These are phyloP conservation scores for Suricata suricatta DNA, from an alignment of 2,113 vertebrate species.

Conservation along the genomic window DNA sequence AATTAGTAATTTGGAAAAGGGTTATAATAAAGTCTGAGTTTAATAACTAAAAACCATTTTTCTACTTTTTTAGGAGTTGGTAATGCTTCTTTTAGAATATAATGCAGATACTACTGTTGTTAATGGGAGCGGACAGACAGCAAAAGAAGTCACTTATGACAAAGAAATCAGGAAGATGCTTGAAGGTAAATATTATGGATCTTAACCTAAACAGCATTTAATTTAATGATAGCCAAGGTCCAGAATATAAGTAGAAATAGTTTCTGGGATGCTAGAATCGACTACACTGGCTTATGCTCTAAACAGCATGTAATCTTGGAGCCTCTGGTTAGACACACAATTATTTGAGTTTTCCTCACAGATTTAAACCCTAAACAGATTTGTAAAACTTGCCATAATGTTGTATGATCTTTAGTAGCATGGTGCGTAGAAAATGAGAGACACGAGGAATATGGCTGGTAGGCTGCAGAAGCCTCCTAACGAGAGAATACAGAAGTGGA, in stretches of 20 bases:
- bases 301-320: neutral
- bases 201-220: neutral
- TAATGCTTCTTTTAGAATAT: slow-evolving; percentile 92
- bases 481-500: neutral
- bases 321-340: neutral
- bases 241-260: neutral
- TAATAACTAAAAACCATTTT: slow-evolving; percentile 21
- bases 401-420: neutral
- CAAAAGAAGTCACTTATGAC: slow-evolving; percentile 93
- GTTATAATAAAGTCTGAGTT: neutral
- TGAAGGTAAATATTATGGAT: slow-evolving; percentile 88
- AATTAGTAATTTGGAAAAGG: slow-evolving; percentile 30
- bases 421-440: neutral
- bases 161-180: slow-evolving; percentile 95
- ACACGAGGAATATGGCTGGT: neutral
- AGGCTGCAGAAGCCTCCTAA: neutral
- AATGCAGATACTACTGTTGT: slow-evolving; percentile 90
- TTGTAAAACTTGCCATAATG: neutral
- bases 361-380: neutral
- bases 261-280: neutral
- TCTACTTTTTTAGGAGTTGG: slow-evolving; percentile 89
- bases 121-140: slow-evolving; percentile 93
- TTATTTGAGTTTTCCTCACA: neutral
- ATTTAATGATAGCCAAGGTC: neutral
- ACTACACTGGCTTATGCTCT: neutral